Evolutionary conservation across 2,113 vertebrate genomes (phyloP), one percentile per base, ranked within the genome.

Genomic region (Miniopterus natalensis): DNA sequence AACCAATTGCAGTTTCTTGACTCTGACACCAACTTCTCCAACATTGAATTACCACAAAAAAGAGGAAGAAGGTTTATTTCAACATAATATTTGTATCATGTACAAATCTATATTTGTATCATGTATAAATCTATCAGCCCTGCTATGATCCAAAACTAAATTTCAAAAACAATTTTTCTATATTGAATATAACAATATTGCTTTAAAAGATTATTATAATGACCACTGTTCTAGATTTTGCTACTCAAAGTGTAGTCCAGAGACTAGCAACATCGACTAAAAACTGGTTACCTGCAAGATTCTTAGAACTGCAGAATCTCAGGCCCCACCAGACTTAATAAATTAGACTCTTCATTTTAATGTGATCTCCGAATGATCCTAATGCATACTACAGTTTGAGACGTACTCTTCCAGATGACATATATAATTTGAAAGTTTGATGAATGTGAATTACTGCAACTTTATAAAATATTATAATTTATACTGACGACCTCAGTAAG

Each of bases 11-110:
- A 90, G 20, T 49, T 94, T 90, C 68, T 49, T 92, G 27, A 93
- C n/a, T 66, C 55, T 87, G 65, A 59, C 15, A 90, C n/a, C 74
- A 95, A 88, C 42, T 70, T 93, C 21, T 84, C 13, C 53, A 90
- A 66, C 2, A 29, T 0, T n/a, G 12, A 88, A 40, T 63, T 91
- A n/a, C 36, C 57, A 83, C 65, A 71, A 74, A 90, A 31, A 84
- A 5, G 14, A 87, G 17, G 8, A 79, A 8, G 14, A 68, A 63
- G 29, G 20, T 74, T 90, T 78, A 79, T 84, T 79, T 65, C 36
- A 83, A 36, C 42, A 90, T n/a, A n/a, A n/a, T n/a, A n/a, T n/a
- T n/a, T n/a, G n/a, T n/a, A n/a, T n/a, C n/a, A n/a, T n/a, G n/a
- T n/a, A n/a, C n/a, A n/a, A n/a, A n/a, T n/a, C n/a, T n/a, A n/a